These are phyloP conservation scores for Zosterops lateralis DNA, from an alignment of 2,113 vertebrate species.

Conservation along the genomic window DNA sequence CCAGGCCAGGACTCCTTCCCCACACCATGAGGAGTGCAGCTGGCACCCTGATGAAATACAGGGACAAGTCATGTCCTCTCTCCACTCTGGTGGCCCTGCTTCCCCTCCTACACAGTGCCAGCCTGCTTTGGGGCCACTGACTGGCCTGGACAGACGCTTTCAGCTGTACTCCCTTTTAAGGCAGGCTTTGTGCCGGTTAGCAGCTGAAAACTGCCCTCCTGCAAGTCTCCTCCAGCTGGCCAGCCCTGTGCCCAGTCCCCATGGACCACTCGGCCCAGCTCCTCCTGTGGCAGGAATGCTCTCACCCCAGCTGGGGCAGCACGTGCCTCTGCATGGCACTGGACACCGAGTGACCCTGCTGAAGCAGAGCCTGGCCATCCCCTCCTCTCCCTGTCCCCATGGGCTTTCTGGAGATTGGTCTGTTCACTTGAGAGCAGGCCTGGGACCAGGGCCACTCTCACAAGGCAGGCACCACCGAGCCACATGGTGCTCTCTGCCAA, in stretches of 20 bases:
- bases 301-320: background rate
- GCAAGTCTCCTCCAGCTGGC: background rate
- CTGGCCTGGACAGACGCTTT: background rate
- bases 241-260: background rate
- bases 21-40: accelerated
- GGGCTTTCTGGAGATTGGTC: background rate
- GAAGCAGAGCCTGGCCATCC: background rate
- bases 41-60: background rate
- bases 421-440: background rate
- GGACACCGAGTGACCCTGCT: accelerated
- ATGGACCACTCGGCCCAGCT: background rate
- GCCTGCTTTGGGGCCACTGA: background rate
- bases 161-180: conserved; percentile 38
- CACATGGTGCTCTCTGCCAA: background rate
- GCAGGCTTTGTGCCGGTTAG: background rate
- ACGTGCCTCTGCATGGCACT: accelerated
- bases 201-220: background rate
- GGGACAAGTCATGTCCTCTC: background rate
- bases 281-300: background rate
- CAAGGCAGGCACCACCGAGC: accelerated
- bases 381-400: accelerated
- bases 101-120: background rate
- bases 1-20: background rate
- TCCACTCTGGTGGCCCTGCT: background rate
- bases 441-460: background rate